These are phyloP conservation scores for Acanthurus tractus DNA, from an alignment of 2,797 vertebrate genomes.

Conservation along the genomic window DNA sequence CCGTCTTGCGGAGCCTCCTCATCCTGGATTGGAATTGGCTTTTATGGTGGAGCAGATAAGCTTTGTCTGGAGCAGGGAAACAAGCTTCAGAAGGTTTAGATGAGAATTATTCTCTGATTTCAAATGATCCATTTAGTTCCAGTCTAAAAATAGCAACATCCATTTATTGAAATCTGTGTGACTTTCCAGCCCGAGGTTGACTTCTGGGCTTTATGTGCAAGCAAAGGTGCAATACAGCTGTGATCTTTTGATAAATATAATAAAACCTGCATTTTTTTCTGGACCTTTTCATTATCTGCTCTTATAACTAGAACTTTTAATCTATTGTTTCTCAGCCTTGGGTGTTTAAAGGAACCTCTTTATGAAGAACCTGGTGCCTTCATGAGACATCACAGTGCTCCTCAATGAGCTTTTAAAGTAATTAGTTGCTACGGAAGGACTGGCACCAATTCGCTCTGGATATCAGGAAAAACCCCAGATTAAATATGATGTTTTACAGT, in stretches of 20 bases:
- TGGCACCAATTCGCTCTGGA: background rate
- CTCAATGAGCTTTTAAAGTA: background rate
- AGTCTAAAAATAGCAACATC: conserved; percentile 47
- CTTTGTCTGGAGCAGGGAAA: conserved; percentile 41
- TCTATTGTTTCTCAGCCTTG: background rate
- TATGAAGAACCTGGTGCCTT: background rate
- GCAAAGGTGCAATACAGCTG: conserved; percentile 9
- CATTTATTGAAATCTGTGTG: conserved; percentile 36
- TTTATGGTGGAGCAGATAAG: conserved; percentile 31
- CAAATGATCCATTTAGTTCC: conserved; percentile 53
- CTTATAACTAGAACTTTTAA: background rate
- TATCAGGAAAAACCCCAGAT: background rate
- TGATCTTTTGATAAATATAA: background rate
- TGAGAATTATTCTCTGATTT: conserved; percentile 51
- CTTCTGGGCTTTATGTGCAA: background rate
- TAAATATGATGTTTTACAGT: background rate
- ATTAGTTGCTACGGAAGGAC: background rate
- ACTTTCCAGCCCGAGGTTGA: conserved; percentile 12
- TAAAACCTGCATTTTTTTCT: background rate
- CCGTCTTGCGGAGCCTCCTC: background rate
- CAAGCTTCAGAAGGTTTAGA: conserved; percentile 43
- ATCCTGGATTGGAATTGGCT: conserved; percentile 44
- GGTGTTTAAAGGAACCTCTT: background rate
- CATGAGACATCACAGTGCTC: background rate
- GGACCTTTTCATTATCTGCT: background rate